Conservation (phyloP, 1,140 invertebrate species). For the Paralvinella palmiformis region DNA sequence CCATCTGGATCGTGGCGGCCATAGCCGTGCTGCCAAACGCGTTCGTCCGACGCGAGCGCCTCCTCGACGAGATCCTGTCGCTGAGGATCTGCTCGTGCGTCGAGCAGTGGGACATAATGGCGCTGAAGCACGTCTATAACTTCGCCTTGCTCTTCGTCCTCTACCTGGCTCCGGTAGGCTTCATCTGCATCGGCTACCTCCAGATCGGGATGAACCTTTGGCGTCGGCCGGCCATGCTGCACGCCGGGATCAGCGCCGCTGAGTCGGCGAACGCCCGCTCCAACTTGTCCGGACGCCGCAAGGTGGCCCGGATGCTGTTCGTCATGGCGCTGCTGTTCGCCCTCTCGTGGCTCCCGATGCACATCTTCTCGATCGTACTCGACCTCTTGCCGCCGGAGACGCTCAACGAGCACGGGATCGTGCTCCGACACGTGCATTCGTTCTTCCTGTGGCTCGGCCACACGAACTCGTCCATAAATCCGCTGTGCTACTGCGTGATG, state of each 20-base stretch:
- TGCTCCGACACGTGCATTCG: slow-evolving; percentile 35
- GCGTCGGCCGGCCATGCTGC: slow-evolving; percentile 61
- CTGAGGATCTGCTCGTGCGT: slow-evolving; percentile 20
- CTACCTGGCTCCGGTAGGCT: slow-evolving; percentile 67
- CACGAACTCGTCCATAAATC: slow-evolving; percentile 46
- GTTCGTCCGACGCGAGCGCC: background rate
- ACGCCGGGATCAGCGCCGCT: background rate
- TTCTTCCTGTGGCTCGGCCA: slow-evolving; percentile 60
- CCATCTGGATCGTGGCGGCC: slow-evolving; percentile 12
- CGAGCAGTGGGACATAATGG: slow-evolving; percentile 23
- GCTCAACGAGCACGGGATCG: background rate
- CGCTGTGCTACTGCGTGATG: slow-evolving; percentile 42
- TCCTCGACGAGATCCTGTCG: slow-evolving; percentile 1
- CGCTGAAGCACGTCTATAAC: slow-evolving; percentile 52
- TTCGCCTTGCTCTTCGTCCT: slow-evolving; percentile 64
- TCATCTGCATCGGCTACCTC: slow-evolving; percentile 76
- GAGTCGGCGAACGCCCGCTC: slow-evolving; percentile 4
- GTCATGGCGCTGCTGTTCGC: slow-evolving; percentile 33
- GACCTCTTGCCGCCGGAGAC: slow-evolving; percentile 21
- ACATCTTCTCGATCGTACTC: slow-evolving; percentile 33
- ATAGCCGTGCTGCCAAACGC: slow-evolving; percentile 1
- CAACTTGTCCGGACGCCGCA: slow-evolving; percentile 22
- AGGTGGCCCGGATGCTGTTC: slow-evolving; percentile 32
- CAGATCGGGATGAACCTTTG: slow-evolving; percentile 76
- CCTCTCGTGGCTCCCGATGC: slow-evolving; percentile 36